Evolutionary conservation across 2,113 vertebrate genomes (phyloP).

Genomic region (Alectura lathami): DNA sequence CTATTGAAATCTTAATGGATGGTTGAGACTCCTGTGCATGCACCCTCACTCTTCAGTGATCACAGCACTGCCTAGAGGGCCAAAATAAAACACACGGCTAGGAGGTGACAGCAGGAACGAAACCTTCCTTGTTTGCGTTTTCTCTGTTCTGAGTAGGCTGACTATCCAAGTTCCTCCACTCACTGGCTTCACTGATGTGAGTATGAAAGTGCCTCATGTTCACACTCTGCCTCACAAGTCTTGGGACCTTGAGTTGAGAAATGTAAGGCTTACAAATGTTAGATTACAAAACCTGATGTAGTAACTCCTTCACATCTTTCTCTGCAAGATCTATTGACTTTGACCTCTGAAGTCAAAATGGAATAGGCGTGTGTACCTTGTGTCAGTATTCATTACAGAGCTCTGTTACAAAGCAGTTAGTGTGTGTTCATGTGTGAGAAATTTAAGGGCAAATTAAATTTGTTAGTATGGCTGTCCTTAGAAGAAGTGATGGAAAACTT

Average conservation of each 20-base stretch:
- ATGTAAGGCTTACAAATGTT: not conserved
- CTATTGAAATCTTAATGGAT: not conserved
- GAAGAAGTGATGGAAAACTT: not conserved
- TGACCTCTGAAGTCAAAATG: not conserved
- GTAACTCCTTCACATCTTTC: not conserved
- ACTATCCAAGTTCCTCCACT: not conserved
- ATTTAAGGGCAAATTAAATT: not conserved
- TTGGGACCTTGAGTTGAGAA: not conserved
- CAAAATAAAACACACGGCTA: not conserved
- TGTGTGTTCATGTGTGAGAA: not conserved
- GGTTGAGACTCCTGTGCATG: not conserved
- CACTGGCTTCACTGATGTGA: not conserved
- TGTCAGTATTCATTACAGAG: not conserved
- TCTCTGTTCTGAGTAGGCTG: not conserved
- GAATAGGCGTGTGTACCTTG: not conserved
- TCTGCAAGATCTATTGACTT: not conserved
- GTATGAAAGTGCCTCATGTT: not conserved
- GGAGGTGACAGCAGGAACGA: not conserved
- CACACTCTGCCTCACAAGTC: not conserved
- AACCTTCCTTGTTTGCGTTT: not conserved
- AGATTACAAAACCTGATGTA: not conserved
- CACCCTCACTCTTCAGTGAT: not conserved
- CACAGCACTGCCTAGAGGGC: not conserved
- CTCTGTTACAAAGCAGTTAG: not conserved
- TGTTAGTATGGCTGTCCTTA: not conserved